Evolutionary conservation across 2,113 vertebrate genomes (phyloP).

Genomic region (Chrysemys picta): DNA sequence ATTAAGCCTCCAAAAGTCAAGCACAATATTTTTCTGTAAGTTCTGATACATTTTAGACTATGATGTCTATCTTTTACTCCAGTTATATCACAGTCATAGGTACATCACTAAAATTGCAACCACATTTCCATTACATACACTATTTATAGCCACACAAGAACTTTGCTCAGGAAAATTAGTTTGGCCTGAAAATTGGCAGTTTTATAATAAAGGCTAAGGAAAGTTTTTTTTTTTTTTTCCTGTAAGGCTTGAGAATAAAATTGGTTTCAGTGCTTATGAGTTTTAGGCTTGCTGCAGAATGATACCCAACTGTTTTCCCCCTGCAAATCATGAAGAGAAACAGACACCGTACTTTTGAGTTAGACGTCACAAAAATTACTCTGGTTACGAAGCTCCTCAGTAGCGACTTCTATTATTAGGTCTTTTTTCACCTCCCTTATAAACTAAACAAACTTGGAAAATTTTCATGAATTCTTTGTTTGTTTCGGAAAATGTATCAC

Average conservation of each 20-base stretch:
- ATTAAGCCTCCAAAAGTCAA: neutral
- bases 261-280: neutral
- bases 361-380: constrained; percentile 37
- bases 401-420: neutral
- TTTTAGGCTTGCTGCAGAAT: neutral
- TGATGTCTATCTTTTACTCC: neutral
- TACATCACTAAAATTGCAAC: neutral
- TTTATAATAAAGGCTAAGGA: constrained; percentile 4
- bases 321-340: constrained; percentile 11
- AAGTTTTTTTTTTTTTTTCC: neutral
- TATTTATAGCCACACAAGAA: neutral
- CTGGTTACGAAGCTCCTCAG: constrained; percentile 14
- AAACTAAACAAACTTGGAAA: constrained; percentile 56
- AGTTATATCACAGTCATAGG: neutral
- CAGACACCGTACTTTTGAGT: constrained; percentile 38
- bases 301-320: neutral
- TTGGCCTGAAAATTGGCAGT: neutral
- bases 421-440: constrained; percentile 46
- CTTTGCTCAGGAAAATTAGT: neutral
- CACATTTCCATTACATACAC: neutral
- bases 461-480: constrained; percentile 51
- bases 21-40: neutral
- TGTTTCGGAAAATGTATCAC: constrained; percentile 51
- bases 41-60: neutral
- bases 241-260: neutral